Percentiles rank a stretch among this genome's conserved stretches.
Conservation (phyloP, 2,113 vertebrate genomes). For the Mesocricetus auratus region DNA sequence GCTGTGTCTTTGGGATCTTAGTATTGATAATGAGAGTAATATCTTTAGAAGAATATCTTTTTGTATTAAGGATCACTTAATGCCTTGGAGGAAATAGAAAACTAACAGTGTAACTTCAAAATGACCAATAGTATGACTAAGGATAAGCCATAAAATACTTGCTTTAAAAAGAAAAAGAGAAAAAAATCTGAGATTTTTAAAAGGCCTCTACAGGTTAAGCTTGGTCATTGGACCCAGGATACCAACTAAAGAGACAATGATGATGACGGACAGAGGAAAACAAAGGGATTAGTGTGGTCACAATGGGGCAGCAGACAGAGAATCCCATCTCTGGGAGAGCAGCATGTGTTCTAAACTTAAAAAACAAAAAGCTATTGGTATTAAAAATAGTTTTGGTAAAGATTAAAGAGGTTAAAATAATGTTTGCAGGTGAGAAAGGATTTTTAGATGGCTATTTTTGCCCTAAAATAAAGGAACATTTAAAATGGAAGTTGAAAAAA, state of each 20-base stretch:
- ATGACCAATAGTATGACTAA: not conserved
- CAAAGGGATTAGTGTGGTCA: no score
- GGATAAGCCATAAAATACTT: no score
- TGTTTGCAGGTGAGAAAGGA: not conserved
- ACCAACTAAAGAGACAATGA: not conserved
- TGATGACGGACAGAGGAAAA: not conserved
- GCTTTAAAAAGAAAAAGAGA: no score
- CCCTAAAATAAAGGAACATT: not conserved
- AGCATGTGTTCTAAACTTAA: not conserved
- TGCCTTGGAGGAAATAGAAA: not conserved
- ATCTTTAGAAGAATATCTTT: not conserved
- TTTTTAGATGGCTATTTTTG: not conserved
- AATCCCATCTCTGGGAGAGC: not conserved
- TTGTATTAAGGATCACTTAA: not conserved
- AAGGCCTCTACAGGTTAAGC: not conserved
- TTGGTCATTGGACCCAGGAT: not conserved
- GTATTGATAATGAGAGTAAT: not conserved
- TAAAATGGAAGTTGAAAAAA: not conserved
- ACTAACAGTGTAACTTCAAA: not conserved
- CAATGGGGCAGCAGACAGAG: not conserved
- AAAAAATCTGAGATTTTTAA: not conserved
- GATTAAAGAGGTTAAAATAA: not conserved
- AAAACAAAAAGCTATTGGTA: not conserved
- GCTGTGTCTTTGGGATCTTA: not conserved
- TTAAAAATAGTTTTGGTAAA: not conserved